phyloP scores from a whole-genome alignment of 2,797 vertebrate species.

The Petrocephalus sullivani region DNA sequence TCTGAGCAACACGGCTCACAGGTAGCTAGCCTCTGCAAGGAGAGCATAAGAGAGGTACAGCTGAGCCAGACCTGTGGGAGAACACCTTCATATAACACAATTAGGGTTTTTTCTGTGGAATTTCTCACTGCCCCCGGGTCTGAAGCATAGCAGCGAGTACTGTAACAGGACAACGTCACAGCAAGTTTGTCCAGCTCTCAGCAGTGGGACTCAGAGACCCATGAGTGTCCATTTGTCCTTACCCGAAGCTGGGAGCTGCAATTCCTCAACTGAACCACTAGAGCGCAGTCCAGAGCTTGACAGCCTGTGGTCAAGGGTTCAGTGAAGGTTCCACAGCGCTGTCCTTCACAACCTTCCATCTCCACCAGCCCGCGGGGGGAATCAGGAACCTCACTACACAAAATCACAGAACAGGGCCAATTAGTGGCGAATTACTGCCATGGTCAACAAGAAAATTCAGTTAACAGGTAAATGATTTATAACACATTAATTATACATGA shows the following conservation, averaged over 20 bases:
- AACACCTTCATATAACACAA: neutral
- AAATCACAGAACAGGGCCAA: conserved; percentile 10
- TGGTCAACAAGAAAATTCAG: neutral
- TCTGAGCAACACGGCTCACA: conserved; percentile 88
- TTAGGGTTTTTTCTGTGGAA: neutral
- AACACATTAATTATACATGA: neutral
- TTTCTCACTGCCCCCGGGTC: neutral
- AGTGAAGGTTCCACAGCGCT: conserved; percentile 52
- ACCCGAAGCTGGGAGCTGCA: conserved; percentile 85
- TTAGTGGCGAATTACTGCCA: neutral
- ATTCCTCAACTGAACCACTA: conserved; percentile 78
- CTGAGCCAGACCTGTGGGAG: neutral
- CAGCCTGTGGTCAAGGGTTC: conserved; percentile 75
- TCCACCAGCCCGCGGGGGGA: conserved; percentile 29
- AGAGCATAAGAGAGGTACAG: neutral
- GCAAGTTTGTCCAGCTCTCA: neutral
- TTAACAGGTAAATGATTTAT: neutral
- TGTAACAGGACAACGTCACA: neutral
- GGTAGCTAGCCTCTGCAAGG: conserved; percentile 77
- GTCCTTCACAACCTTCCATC: conserved; percentile 44
- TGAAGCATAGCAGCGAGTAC: neutral
- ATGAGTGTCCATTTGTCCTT: conserved; percentile 62
- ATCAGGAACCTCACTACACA: conserved; percentile 37
- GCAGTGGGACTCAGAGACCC: neutral
- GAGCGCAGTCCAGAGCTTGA: conserved; percentile 67